Conservation (phyloP, 2,797 vertebrate genomes). For the Muscicapa striata region DNA sequence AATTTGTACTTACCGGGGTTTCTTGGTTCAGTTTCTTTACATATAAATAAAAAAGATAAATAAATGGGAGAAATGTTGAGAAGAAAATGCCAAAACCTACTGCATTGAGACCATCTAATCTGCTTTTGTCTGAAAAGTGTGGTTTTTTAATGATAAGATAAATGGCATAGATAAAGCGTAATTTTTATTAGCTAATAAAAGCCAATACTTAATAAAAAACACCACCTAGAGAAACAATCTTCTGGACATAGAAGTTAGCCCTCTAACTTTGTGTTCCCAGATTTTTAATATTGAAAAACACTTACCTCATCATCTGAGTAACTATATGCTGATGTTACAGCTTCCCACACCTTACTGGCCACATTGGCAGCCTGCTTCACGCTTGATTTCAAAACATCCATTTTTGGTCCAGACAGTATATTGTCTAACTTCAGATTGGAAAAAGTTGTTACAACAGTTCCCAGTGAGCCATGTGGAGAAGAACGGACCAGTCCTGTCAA, state of each 20-base stretch:
- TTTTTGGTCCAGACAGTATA: conserved; percentile 93
- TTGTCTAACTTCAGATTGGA: conserved; percentile 93
- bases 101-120: not conserved
- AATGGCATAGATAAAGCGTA: not conserved
- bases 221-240: not conserved
- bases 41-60: not conserved
- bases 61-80: not conserved
- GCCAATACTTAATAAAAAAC: not conserved
- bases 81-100: not conserved
- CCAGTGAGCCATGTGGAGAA: conserved; percentile 88
- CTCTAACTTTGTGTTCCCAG: not conserved
- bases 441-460: conserved; percentile 91
- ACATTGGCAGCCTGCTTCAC: conserved; percentile 97
- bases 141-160: not conserved
- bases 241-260: not conserved
- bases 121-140: not conserved
- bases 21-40: not conserved
- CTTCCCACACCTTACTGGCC: conserved; percentile 95
- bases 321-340: conserved; percentile 88
- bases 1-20: not conserved
- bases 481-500: conserved; percentile 87
- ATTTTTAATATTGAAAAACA: not conserved
- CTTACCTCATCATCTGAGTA: conserved; percentile 96
- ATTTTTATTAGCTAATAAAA: not conserved
- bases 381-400: conserved; percentile 91